Base-by-base conservation (phyloP, 1,140 invertebrate species). In the Aphaenogaster rudis region DNA sequence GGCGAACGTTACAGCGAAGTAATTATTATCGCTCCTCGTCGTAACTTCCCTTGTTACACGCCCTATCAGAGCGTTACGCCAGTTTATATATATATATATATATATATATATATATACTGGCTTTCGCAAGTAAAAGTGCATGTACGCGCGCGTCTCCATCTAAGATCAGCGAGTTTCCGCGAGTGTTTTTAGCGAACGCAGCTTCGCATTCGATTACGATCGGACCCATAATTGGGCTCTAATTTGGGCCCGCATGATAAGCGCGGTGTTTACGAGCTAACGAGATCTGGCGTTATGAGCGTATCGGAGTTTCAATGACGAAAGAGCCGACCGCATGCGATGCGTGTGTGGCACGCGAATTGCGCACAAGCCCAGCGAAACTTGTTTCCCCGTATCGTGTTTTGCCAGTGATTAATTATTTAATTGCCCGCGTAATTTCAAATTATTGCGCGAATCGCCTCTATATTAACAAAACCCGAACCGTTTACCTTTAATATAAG, bases 231-330 rank as follows among this genome's bases (percentile, higher is more conserved):
- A 84, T 84, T 84, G 54, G 69, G 1, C 71, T 61, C 33, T 76
- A 76, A 84, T 54, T 4, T 45, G 42, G 39, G 1, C 28, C 42
- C n/a, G n/a, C 69, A 50, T 45, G 80, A 84, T 84, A 84, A 84
- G 54, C 66, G 66, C 52, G 50, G 66, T 74, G 80, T 84, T 84
- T 84, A 84, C 59, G 80, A 50, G 54, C 69, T 36, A 84, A 84
- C 61, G 54, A 84, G 57, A n/a, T 57, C 42, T 48, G 69, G 69
- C 59, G 42, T 84, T 84, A 84, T 61, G 54, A 76, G 54, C 80
- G 69, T 76, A 69, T 61, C 69, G 33, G 69, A 84, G 80, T 84
- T 76, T 76, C 54, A 84, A 76, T 84, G 69, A 84, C 80, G 42
- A 61, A 76, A 76, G 80, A 21, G 45, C 33, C 54, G 17, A n/a